These are phyloP conservation scores for Euwallacea similis DNA, from an alignment of 1,140 invertebrate genomes.

Conservation along the genomic window DNA sequence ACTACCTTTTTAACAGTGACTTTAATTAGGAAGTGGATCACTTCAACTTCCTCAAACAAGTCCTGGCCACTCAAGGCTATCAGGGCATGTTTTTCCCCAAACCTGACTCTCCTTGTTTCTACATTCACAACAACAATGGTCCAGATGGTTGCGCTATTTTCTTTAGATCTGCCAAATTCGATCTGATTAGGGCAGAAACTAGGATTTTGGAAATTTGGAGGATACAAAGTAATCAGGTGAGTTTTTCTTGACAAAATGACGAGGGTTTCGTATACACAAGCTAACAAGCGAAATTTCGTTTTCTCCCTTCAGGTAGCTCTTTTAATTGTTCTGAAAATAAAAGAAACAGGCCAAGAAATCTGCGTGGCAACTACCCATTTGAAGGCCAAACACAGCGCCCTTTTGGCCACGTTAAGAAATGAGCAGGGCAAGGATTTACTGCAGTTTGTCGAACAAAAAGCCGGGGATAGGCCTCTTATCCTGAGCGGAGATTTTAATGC, in stretches of 20 bases:
- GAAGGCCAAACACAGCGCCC: conserved; percentile 71
- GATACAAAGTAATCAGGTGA: conserved; percentile 72
- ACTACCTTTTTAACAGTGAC: not conserved
- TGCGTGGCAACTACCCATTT: conserved; percentile 75
- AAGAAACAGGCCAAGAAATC: conserved; percentile 62
- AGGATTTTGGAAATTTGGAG: conserved; percentile 70
- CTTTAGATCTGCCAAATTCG: conserved; percentile 65
- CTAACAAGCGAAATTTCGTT: not conserved
- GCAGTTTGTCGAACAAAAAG: conserved; percentile 61
- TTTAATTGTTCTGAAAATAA: conserved; percentile 60
- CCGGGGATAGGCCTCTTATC: conserved; percentile 61
- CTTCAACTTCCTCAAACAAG: conserved; percentile 68
- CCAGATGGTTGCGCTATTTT: conserved; percentile 83
- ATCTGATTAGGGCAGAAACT: conserved; percentile 62
- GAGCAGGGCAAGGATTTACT: conserved; percentile 76
- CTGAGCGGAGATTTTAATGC: conserved; percentile 82
- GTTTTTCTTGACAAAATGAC: not conserved
- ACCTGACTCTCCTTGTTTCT: conserved; percentile 78
- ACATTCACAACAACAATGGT: conserved; percentile 72
- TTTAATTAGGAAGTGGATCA: conserved; percentile 73
- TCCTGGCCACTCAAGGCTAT: conserved; percentile 68
- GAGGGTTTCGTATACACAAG: too few species aligned
- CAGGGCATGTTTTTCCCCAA: conserved; percentile 74
- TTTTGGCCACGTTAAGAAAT: conserved; percentile 70
- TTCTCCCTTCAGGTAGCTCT: conserved; percentile 62